A percentile compares a stretch with the other conserved stretches of the same genome.
Evolutionary conservation across 2,113 vertebrate species (phyloP).

Genomic region (Phrynosoma blainvillii): DNA sequence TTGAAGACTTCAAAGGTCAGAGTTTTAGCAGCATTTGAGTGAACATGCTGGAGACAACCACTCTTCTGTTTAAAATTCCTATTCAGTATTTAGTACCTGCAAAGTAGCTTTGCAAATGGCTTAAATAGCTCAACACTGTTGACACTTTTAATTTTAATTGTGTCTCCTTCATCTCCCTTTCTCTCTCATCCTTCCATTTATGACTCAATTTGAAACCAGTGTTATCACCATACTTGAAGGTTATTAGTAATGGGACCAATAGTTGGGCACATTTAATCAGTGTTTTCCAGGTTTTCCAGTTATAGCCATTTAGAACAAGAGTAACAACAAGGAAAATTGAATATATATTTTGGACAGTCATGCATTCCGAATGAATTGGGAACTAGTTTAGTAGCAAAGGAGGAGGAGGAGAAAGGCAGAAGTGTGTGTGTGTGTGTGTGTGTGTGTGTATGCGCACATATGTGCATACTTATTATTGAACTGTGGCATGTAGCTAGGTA

Average conservation of each 20-base stretch:
- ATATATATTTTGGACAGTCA: neutral
- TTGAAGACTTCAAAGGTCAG: constrained; percentile 72
- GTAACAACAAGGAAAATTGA: neutral
- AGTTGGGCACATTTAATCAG: neutral
- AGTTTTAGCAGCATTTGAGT: constrained; percentile 57
- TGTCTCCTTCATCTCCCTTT: no score
- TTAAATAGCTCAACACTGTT: neutral
- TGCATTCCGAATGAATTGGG: neutral
- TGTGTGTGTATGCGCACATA: neutral
- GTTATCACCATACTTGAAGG: neutral
- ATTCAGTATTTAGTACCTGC: constrained; percentile 4
- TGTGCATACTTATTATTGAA: no score
- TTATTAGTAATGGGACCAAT: neutral
- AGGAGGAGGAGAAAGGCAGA: neutral
- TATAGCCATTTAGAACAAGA: neutral
- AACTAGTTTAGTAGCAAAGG: neutral
- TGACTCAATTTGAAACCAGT: neutral
- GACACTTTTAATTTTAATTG: constrained; percentile 16
- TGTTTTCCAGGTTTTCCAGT: neutral
- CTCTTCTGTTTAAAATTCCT: constrained; percentile 23
- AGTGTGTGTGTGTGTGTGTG: neutral
- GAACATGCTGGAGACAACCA: constrained; percentile 36
- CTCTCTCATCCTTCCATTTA: no score
- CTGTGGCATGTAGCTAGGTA: neutral
- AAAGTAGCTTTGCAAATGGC: constrained; percentile 39